Evolutionary conservation across 2,113 vertebrate species (phyloP).

Genomic region (Notothenia rossii): DNA sequence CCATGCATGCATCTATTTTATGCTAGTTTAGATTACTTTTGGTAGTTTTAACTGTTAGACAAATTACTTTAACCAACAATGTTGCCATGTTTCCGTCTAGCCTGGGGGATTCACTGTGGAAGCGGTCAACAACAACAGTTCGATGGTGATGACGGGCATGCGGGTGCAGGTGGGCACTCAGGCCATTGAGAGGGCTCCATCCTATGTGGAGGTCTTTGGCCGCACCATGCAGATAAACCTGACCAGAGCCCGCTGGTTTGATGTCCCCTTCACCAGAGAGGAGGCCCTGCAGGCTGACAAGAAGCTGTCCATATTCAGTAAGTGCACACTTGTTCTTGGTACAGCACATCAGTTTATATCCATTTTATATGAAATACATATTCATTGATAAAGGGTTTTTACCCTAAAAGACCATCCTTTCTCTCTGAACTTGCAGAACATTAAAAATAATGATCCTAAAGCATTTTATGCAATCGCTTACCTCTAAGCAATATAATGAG

Average conservation of each 20-base stretch:
- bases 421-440: background rate
- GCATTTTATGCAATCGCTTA: background rate
- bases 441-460: background rate
- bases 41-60: background rate
- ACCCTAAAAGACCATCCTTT: background rate
- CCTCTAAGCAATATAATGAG: background rate
- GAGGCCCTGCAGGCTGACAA: constrained; percentile 98
- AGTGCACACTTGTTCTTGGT: too few relatives aligned
- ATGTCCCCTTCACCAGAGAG: constrained; percentile 97
- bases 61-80: background rate
- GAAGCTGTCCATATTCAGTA: constrained; percentile 96
- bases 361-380: too few relatives aligned
- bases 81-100: constrained; percentile 74
- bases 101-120: constrained; percentile 97
- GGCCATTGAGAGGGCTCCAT: constrained; percentile 94
- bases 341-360: too few relatives aligned
- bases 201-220: constrained; percentile 96
- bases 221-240: constrained; percentile 98
- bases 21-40: background rate
- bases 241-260: constrained; percentile 98
- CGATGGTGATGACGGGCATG: constrained; percentile 99
- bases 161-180: constrained; percentile 96
- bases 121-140: constrained; percentile 95
- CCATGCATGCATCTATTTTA: background rate
- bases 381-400: too few relatives aligned